Base-by-base conservation (phyloP, 2,113 vertebrate genomes). In the Platichthys stellatus region DNA sequence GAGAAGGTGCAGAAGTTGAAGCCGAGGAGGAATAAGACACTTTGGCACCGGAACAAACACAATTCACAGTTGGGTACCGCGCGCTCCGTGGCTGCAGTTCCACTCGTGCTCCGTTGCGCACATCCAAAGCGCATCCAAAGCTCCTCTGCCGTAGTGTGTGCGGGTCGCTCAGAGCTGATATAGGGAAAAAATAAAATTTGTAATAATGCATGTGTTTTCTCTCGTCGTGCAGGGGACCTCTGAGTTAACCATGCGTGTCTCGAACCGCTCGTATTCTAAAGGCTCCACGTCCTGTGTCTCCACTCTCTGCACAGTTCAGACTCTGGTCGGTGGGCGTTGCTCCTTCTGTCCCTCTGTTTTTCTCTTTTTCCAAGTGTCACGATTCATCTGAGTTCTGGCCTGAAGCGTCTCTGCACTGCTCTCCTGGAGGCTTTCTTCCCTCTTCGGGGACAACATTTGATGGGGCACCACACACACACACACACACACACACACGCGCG, bases 291-390 rank as follows among this genome's bases (percentile, higher is more conserved):
- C 31, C 31, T 8, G 31, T 7, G 45, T 77, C 76, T 76, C 64
- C 75, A 70, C 72, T 69, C 49, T 69, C 23, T 23, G 23, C 49
- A 62, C 87, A 63, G 71, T 75, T 60, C 74, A 73, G 63, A 75
- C 81, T 45, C 57, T 77, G 53, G 74, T 69, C 79, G 62, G 88
- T 87, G 82, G 89, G 89, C 81, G 88, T 87, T 31, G 75, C 85
- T 90, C 81, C 82, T 80, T 62, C 80, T 63, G 76, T 67, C 69
- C 71, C 51, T 26, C 60, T 66, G 40, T 43, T 63, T 59, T 45
- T 63, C 35, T 76, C 45, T 67, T 15, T 69, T 47, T 57, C 73
- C 66, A 81, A 86, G 82, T 84, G 88, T 90, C 89, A 90, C 89
- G 88, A 91, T 72, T 84, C 85, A 66, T 64, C 53, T 57, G 61